Percentiles rank a stretch among this genome's conserved stretches.
Evolutionary conservation across 2,888 invertebrate species (phyloP).

Genomic region (Sphaerophoria taeniata): DNA sequence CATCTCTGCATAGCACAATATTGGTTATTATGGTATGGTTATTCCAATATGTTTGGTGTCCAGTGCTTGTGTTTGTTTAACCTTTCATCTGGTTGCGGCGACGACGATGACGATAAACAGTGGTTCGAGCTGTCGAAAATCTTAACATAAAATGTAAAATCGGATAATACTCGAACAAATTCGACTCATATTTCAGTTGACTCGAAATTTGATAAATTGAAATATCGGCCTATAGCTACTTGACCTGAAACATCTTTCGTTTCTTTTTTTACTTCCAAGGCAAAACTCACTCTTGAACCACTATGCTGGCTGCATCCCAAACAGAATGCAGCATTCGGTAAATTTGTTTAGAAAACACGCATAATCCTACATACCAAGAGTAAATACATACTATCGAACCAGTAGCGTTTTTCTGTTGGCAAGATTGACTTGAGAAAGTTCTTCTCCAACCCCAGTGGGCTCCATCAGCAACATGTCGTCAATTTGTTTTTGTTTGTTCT

Average conservation of each 20-base stretch:
- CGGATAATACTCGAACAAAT: too few species aligned
- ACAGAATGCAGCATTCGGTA: slow-evolving; percentile 52
- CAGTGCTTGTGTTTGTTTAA: slow-evolving; percentile 23
- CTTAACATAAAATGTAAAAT: too few species aligned
- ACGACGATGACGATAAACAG: neutral
- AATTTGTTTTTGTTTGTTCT: slow-evolving; percentile 3
- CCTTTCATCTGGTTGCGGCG: slow-evolving; percentile 33
- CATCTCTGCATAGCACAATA: slow-evolving; percentile 39
- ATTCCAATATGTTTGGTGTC: slow-evolving; percentile 5
- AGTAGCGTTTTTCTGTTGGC: neutral
- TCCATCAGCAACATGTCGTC: too few species aligned
- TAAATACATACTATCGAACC: slow-evolving; percentile 40
- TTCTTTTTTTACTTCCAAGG: too few species aligned
- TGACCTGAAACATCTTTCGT: too few species aligned
- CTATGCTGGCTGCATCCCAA: too few species aligned
- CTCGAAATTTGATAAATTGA: too few species aligned
- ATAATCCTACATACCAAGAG: slow-evolving; percentile 61
- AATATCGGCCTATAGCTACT: too few species aligned
- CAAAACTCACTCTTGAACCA: too few species aligned
- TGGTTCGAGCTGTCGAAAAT: too few species aligned
- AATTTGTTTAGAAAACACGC: slow-evolving; percentile 71
- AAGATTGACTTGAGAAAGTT: slow-evolving; percentile 53
- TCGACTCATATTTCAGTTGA: too few species aligned
- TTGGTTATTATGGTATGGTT: slow-evolving; percentile 35
- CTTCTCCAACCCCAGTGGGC: neutral